Percentiles rank a stretch among this genome's conserved stretches.
These are phyloP conservation scores for Folsomia candida DNA, from an alignment of 2,888 invertebrate species.

Conservation along the genomic window DNA sequence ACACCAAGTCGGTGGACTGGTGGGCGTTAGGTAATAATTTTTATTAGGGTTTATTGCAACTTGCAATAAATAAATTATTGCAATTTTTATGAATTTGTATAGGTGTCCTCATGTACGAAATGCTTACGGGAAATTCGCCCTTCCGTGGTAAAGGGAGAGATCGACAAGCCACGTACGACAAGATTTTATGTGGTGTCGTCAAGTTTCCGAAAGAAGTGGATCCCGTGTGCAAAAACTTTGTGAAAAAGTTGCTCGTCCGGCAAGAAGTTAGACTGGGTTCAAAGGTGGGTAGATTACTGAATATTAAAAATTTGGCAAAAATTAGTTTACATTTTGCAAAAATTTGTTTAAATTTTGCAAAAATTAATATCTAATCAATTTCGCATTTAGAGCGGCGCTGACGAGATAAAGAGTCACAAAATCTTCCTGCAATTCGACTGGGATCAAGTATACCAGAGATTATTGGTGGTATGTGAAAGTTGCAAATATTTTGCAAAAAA, in stretches of 20 bases:
- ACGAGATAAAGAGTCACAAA: conserved; percentile 87
- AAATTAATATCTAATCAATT: background rate
- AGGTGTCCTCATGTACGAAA: conserved; percentile 88
- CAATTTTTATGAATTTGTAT: conserved; percentile 55
- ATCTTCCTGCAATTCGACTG: conserved; percentile 95
- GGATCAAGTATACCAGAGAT: conserved; percentile 79
- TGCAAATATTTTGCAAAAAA: background rate
- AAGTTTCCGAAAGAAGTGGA: conserved; percentile 94
- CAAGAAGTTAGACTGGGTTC: conserved; percentile 94
- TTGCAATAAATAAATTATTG: background rate
- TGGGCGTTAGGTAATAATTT: conserved; percentile 82
- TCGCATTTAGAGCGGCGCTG: conserved; percentile 41
- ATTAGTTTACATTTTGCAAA: background rate
- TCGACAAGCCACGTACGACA: conserved; percentile 94
- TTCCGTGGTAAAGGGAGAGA: conserved; percentile 83
- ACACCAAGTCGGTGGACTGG: conserved; percentile 98
- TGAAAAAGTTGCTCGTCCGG: conserved; percentile 90
- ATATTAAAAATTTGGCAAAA: background rate
- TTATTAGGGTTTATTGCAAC: background rate
- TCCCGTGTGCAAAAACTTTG: conserved; percentile 89
- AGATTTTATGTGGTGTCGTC: conserved; percentile 89
- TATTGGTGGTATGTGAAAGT: conserved; percentile 67
- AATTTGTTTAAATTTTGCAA: background rate
- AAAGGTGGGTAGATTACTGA: conserved; percentile 56
- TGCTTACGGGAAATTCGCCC: conserved; percentile 89